These are phyloP conservation scores for Petromus typicus DNA, from an alignment of 2,113 vertebrate species.

Conservation along the genomic window DNA sequence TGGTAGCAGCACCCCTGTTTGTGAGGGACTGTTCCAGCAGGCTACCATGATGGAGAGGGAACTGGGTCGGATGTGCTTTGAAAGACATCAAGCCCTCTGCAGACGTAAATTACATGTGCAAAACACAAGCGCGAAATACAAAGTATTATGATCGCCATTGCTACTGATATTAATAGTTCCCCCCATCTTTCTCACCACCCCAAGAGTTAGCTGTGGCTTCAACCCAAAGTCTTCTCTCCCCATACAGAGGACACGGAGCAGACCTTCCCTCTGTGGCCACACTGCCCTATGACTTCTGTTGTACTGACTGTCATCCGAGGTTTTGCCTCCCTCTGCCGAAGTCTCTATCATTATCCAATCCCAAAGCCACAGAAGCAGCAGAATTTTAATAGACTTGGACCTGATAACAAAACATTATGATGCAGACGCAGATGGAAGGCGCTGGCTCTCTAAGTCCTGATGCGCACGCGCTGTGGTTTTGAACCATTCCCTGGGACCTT, in stretches of 20 bases:
- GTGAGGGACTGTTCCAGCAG: fast-evolving
- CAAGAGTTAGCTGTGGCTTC: not conserved
- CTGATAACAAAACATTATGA: not conserved
- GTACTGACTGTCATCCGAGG: not conserved
- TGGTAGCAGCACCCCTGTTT: fast-evolving
- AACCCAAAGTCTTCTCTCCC: fast-evolving
- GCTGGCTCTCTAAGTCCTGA: not conserved
- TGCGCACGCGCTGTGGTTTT: not conserved
- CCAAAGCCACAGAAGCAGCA: slow-evolving; percentile 48
- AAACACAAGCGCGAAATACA: not conserved
- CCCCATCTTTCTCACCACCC: not conserved
- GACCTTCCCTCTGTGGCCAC: fast-evolving
- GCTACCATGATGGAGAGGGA: not conserved
- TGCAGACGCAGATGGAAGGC: not conserved
- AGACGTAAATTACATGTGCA: not conserved
- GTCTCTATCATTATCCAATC: slow-evolving; percentile 56
- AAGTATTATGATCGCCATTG: not conserved
- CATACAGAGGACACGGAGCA: fast-evolving
- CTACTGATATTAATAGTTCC: not conserved
- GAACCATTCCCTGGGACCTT: not conserved
- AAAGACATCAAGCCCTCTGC: not conserved
- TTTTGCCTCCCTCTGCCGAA: not conserved
- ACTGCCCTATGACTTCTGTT: not conserved
- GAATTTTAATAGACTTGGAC: slow-evolving; percentile 54
- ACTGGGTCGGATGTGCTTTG: not conserved